phyloP scores from a whole-genome alignment of 1,140 invertebrate species.

The Drosophila pseudoobscura region DNA sequence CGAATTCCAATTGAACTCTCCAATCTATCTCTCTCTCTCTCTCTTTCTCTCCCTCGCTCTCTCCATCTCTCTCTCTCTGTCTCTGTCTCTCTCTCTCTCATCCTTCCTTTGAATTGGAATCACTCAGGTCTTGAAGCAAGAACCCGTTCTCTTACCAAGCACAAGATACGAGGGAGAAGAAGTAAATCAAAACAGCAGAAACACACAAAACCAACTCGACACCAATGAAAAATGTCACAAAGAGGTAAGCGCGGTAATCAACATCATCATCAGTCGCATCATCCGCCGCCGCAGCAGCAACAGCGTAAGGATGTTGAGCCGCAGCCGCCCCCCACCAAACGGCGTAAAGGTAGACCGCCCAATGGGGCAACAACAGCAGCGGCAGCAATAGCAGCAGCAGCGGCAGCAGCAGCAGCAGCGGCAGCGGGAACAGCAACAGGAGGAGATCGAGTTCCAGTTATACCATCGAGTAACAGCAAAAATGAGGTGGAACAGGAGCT shows the following conservation, averaged over 20 bases:
- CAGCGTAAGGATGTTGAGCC: conserved; percentile 82
- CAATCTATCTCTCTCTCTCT: background rate
- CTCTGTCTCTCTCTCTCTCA: no score
- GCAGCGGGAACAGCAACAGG: conserved; percentile 24
- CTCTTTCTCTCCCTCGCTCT: no score
- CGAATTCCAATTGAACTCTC: no score
- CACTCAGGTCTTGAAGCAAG: conserved; percentile 32
- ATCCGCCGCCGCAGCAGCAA: conserved; percentile 76
- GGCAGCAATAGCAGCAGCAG: conserved; percentile 29
- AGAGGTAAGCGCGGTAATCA: conserved; percentile 83
- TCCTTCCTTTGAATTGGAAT: background rate
- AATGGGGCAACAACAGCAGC: conserved; percentile 57
- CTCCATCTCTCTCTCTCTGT: background rate
- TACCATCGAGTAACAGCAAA: conserved; percentile 32
- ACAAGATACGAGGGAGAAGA: conserved; percentile 36
- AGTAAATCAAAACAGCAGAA: conserved; percentile 51
- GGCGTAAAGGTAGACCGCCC: conserved; percentile 81
- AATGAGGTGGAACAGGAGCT: conserved; percentile 10
- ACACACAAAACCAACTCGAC: conserved; percentile 70
- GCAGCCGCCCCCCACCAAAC: conserved; percentile 79
- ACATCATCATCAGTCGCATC: conserved; percentile 64
- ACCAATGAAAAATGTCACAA: conserved; percentile 84
- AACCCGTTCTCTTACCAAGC: conserved; percentile 40
- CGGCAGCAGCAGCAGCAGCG: conserved; percentile 4
- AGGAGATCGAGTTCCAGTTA: conserved; percentile 27